Conservation (phyloP, 2,113 vertebrate genomes). For the Phalacrocorax brasilianus region DNA sequence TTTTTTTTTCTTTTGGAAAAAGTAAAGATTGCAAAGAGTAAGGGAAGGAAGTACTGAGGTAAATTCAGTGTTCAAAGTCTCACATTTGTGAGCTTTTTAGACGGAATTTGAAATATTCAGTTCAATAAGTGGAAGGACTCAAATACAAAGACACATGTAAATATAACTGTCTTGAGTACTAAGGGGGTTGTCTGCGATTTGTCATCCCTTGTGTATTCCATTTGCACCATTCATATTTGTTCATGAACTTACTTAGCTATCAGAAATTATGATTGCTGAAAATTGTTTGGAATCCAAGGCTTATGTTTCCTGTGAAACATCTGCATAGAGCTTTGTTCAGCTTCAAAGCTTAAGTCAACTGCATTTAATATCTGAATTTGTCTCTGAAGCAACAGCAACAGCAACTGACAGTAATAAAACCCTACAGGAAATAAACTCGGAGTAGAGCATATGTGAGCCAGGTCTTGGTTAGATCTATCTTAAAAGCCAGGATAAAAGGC, state of each 20-base stretch:
- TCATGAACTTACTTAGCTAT: neutral
- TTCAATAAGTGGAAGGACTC: neutral
- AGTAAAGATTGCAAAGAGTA: neutral
- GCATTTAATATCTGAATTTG: conserved; percentile 20
- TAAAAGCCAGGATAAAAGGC: conserved; percentile 31
- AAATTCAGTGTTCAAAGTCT: neutral
- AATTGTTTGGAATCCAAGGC: neutral
- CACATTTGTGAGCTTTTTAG: neutral
- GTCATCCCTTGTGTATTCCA: neutral
- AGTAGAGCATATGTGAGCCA: conserved; percentile 44
- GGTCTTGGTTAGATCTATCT: conserved; percentile 9
- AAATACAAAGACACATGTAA: neutral
- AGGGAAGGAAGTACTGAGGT: neutral
- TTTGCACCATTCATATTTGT: neutral
- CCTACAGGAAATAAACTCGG: neutral
- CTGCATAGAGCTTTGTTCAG: conserved; percentile 7
- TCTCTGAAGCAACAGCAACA: conserved; percentile 25
- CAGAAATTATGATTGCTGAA: neutral
- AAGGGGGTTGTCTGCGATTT: neutral
- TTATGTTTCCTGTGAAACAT: conserved; percentile 29
- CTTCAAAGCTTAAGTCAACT: conserved; percentile 40
- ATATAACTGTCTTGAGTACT: neutral
- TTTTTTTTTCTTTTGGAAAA: neutral
- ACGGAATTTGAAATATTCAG: neutral
- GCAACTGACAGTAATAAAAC: conserved; percentile 25